Conservation (phyloP, 2,797 vertebrate species). For the Pseudochirops corinnae region DNA sequence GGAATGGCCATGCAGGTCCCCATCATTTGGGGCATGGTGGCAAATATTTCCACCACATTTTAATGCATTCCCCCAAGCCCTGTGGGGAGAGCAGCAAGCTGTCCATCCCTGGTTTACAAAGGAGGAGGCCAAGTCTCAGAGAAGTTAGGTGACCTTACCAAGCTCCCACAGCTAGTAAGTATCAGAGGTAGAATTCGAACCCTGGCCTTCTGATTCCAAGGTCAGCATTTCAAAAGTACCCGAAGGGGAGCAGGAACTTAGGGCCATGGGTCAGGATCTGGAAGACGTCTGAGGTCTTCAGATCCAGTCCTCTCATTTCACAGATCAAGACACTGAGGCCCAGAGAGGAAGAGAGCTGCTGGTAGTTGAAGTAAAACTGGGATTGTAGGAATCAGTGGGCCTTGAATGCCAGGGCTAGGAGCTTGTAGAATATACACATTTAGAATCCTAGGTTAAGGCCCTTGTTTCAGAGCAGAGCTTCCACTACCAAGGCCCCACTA, state of each 20-base stretch:
- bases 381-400: not conserved
- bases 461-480: not conserved
- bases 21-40: not conserved
- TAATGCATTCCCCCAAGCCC: not conserved
- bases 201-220: not conserved
- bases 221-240: not conserved
- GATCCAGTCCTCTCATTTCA: not conserved
- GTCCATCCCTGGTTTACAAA: not conserved
- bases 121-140: not conserved
- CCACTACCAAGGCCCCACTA: not conserved
- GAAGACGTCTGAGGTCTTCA: not conserved
- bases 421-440: not conserved
- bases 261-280: not conserved
- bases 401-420: not conserved
- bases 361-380: not conserved
- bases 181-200: not conserved
- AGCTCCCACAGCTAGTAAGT: not conserved
- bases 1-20: not conserved
- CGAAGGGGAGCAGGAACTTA: not conserved
- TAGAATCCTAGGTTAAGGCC: not conserved
- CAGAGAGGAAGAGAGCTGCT: not conserved
- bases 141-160: not conserved
- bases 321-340: not conserved
- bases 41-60: not conserved
- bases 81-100: not conserved